Percentiles rank a stretch among this genome's conserved stretches.
Evolutionary conservation across 2,888 invertebrate genomes (phyloP).

Genomic region (Drosophila suboccidentalis): DNA sequence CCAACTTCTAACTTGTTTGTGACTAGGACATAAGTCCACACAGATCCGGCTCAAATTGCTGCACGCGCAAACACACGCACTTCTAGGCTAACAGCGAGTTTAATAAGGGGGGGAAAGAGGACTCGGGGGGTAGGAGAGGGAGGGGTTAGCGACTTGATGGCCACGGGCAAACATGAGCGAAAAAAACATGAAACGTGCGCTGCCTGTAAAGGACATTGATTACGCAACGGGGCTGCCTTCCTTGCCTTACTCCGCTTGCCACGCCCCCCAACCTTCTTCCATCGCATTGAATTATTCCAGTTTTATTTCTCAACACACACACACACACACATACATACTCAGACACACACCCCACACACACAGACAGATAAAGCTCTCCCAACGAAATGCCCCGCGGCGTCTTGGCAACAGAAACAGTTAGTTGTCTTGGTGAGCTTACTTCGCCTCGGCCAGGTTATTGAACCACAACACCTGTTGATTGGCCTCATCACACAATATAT

Average conservation of each 20-base stretch:
- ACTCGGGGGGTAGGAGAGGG: neutral
- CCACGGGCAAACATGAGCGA: slow-evolving; percentile 57
- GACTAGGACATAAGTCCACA: slow-evolving; percentile 49
- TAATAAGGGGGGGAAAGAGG: neutral
- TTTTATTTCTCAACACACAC: slow-evolving; percentile 61
- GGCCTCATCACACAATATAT: slow-evolving; percentile 54
- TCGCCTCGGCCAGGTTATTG: slow-evolving; percentile 67
- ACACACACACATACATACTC: too few species aligned
- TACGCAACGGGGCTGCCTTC: slow-evolving; percentile 64
- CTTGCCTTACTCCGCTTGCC: slow-evolving; percentile 3
- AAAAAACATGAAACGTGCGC: slow-evolving; percentile 75
- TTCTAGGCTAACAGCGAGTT: slow-evolving; percentile 4
- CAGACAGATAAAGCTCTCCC: slow-evolving; percentile 7
- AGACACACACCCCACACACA: slow-evolving; percentile 23
- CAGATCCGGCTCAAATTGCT: slow-evolving; percentile 67
- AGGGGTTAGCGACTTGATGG: slow-evolving; percentile 21
- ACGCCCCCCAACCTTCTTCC: slow-evolving; percentile 23
- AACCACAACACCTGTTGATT: slow-evolving; percentile 75
- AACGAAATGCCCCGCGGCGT: slow-evolving; percentile 32
- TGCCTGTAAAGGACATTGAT: slow-evolving; percentile 76
- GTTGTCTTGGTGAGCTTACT: slow-evolving; percentile 38
- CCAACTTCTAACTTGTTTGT: slow-evolving; percentile 17
- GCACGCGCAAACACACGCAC: slow-evolving; percentile 46
- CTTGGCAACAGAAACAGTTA: slow-evolving; percentile 15
- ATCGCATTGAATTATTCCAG: slow-evolving; percentile 59